Base-by-base conservation (phyloP, 53 echinoderm and acorn worm species). In the Apostichopus leukothele region DNA sequence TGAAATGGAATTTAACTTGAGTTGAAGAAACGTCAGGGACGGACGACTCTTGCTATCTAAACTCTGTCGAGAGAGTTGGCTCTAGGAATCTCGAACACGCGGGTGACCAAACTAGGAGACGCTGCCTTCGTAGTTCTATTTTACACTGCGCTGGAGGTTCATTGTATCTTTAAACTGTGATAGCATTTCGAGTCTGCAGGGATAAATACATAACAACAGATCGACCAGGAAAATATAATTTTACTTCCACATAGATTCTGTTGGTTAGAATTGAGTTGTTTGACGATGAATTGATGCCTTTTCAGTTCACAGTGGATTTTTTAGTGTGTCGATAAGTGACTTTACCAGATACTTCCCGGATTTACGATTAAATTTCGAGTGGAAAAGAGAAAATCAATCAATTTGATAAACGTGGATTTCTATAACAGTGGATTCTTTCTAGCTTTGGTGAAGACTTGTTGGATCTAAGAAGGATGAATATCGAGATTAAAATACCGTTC, bases 401-500 rank as follows among this genome's bases (percentile, higher is more conserved):
- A 39, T 39, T 39, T 39, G 3, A 39, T 39, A 39, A 39, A 39
- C 39, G 39, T 39, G 39, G 39, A 39, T 39, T 39, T 39, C 39
- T 39, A 39, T 39, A 39, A 39, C 39, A 39, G 39, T 3, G 39
- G 6, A 63, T 11, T 63, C 16, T 63, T 63, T 11, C 16, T 63
- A 13, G 11, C 63, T 4, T 61, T 63, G 7, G 16, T 4, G 63
- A 16, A 71, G 16, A 71, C 71, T 71, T 71, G 71, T 71, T 14
- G 18, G 71, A 71, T 71, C 71, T 11, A n/a, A 68, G 7, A 55
- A 87, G 19, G 27, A 97, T 97, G 97, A 97, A 97, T 89, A 97
- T 97, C 75, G 97, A 97, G 89, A 97, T 97, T 7, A 90, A 89
- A 79, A 97, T 97, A 60, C 97, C 97, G 84, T 90, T 96, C 73